These are phyloP conservation scores for Aix galericulata DNA, from an alignment of 2,113 vertebrate species.

Conservation along the genomic window DNA sequence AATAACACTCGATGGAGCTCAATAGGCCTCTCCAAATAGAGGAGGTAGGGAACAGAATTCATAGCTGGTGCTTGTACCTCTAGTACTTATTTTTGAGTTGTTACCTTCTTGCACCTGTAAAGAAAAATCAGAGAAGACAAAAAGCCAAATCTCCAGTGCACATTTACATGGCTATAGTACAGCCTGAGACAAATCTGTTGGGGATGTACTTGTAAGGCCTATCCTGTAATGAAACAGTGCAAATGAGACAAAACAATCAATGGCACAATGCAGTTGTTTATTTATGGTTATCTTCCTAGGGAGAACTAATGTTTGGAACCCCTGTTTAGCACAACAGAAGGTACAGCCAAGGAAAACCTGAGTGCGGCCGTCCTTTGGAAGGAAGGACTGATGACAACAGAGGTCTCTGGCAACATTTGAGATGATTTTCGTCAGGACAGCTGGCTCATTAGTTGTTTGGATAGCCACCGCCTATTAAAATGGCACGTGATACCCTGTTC, in stretches of 20 bases:
- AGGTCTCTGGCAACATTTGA: neutral
- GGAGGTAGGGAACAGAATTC: neutral
- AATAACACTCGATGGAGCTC: neutral
- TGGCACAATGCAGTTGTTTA: fast-evolving
- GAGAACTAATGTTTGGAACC: neutral
- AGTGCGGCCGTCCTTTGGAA: neutral
- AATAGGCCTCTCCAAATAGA: neutral
- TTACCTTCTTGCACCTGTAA: neutral
- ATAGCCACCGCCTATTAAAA: neutral
- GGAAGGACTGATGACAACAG: neutral
- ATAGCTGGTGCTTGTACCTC: neutral
- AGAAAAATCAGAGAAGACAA: neutral
- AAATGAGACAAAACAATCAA: neutral
- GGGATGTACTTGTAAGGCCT: neutral
- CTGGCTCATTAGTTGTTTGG: neutral
- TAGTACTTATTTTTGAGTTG: neutral
- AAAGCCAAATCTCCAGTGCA: neutral
- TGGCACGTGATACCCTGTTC: neutral
- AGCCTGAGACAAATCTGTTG: neutral
- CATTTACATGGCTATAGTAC: neutral
- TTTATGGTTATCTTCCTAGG: neutral
- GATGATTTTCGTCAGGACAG: neutral
- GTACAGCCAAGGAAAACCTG: neutral
- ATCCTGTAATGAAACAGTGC: neutral
- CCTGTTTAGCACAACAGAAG: neutral